Evolutionary conservation across 1,140 invertebrate species (phyloP).

Genomic region (Drosophila navojoa): DNA sequence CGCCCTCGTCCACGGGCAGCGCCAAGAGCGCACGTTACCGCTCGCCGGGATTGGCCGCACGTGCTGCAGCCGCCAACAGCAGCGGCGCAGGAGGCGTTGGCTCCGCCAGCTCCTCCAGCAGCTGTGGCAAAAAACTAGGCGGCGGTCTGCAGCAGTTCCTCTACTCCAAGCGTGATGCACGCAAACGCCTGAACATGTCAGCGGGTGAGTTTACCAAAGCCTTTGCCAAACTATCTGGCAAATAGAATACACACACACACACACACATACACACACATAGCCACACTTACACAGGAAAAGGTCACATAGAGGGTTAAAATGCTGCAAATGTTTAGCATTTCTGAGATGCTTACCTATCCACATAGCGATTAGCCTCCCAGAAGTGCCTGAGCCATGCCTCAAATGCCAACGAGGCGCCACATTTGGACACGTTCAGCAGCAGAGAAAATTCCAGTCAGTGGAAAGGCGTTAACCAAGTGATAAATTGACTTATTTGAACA

Average conservation of each 20-base stretch:
- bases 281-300: not conserved
- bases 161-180: constrained; percentile 85
- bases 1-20: constrained; percentile 84
- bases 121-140: constrained; percentile 87
- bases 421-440: constrained; percentile 4
- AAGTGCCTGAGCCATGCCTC: not conserved
- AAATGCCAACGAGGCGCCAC: constrained; percentile 10
- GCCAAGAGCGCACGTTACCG: constrained; percentile 94
- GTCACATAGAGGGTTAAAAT: not conserved
- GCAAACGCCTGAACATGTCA: constrained; percentile 85
- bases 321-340: constrained; percentile 7
- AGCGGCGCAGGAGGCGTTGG: constrained; percentile 83
- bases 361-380: constrained; percentile 10
- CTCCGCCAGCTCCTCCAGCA: constrained; percentile 3
- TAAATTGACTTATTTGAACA: not conserved
- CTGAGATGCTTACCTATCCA: constrained; percentile 4
- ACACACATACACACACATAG: constrained; percentile 6
- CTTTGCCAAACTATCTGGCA: constrained; percentile 11
- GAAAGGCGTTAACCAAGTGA: not conserved
- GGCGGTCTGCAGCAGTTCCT: constrained; percentile 88
- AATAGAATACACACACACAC: constrained; percentile 2
- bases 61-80: constrained; percentile 63
- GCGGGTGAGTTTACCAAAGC: constrained; percentile 81
- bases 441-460: not conserved
- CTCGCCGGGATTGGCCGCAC: constrained; percentile 89